Percentiles rank a stretch among this genome's conserved stretches.
These are phyloP conservation scores for Antitype chi DNA, from an alignment of 2,888 invertebrate species.

Conservation along the genomic window DNA sequence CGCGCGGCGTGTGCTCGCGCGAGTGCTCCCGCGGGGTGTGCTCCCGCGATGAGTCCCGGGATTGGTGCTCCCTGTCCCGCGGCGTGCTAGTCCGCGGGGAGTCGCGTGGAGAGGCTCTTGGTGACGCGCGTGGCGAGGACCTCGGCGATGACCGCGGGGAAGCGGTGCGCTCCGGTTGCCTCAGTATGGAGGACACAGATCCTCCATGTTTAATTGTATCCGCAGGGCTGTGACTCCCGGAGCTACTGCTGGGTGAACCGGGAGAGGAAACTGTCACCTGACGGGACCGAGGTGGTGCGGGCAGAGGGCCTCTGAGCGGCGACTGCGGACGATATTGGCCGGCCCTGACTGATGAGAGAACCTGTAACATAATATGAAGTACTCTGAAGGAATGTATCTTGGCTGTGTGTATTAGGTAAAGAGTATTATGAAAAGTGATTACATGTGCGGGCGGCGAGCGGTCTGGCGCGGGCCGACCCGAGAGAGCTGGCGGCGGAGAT, in stretches of 20 bases:
- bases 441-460: conserved; percentile 94
- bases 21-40: conserved; percentile 77
- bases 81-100: conserved; percentile 83
- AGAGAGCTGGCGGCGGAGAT: conserved; percentile 91
- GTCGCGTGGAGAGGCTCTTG: conserved; percentile 80
- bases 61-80: conserved; percentile 76
- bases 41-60: conserved; percentile 81
- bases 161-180: conserved; percentile 84
- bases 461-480: conserved; percentile 90
- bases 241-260: conserved; percentile 97
- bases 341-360: conserved; percentile 93
- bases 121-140: conserved; percentile 82
- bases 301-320: conserved; percentile 91
- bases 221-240: conserved; percentile 95
- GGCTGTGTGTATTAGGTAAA: not conserved
- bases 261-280: conserved; percentile 92
- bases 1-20: conserved; percentile 70
- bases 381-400: not conserved
- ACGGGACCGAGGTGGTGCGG: conserved; percentile 88
- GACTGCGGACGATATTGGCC: conserved; percentile 94
- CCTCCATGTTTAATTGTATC: conserved; percentile 93
- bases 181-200: conserved; percentile 86
- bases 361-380: conserved; percentile 78
- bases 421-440: conserved; percentile 56
- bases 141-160: conserved; percentile 85